Evolutionary conservation across 37 sponge, comb jelly and placozoan species (phyloP), one percentile per base, ranked within the genome.

Genomic region (Agelas oroides): DNA sequence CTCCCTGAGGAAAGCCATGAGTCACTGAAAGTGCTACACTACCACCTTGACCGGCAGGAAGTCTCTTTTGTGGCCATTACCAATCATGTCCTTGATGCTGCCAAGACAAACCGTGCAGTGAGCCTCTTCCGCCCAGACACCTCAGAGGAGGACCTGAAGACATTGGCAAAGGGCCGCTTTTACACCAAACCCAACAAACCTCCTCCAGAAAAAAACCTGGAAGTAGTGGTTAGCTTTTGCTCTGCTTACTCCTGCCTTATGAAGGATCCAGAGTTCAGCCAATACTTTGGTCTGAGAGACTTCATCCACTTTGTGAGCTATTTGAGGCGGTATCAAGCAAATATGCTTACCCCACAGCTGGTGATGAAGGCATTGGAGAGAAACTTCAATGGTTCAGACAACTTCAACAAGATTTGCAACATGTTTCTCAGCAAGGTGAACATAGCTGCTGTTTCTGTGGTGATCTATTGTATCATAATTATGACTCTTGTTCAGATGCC

Each of bases 61-160:
- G 96, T 95, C 5, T 89, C 96, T 2, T 95, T 95, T 79, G 93
- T 95, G 0, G 96, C 90, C 65, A 95, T 95, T 32, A 92, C 90
- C 40, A 95, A 95, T 56, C 90, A 92, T 53, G 69, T 95, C 53
- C 63, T 95, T 20, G 96, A 95, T 89, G 96, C 96, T 61, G 96
- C 96, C 19, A 95, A 95, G 59, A 91, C 87, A 56, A 95, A 95
- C 71, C 58, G 96, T 63, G 92, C 96, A 35, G 82, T 95, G 19
- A 92, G 87, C 31, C 68, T 95, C 19, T 95, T 89, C 56, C 76
- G 96, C 52, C 96, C 92, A 1, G 72, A 65, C 35, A 87, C 87
- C 12, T 78, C 71, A 30, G 59, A 76, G 20, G 71, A 73, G 16
- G 91, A 90, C 53, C 70, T 90, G 21, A 36, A 86, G 20, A 81